phyloP scores from a whole-genome alignment of 2,797 vertebrate species.

The Acanthiza pusilla region DNA sequence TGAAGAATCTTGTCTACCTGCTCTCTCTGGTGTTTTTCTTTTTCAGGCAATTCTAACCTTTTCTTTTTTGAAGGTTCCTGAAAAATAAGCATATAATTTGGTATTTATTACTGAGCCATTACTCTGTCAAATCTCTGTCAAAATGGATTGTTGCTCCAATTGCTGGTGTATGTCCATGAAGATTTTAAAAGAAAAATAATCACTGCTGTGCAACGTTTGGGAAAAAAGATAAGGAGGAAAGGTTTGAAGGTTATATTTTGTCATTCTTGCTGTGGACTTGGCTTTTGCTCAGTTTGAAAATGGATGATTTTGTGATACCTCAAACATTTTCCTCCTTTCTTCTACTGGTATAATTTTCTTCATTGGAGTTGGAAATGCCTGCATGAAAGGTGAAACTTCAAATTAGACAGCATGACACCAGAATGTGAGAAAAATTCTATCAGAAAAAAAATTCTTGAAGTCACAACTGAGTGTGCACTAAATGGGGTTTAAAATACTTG shows the following conservation, averaged over 20 bases:
- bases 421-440: not conserved
- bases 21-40: conserved; percentile 87
- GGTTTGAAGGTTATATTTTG: conserved; percentile 50
- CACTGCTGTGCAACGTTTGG: not conserved
- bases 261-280: not conserved
- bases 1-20: conserved; percentile 78
- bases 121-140: not conserved
- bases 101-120: conserved; percentile 10
- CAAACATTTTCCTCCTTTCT: conserved; percentile 88
- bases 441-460: not conserved
- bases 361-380: conserved; percentile 81
- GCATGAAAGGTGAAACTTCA: conserved; percentile 83
- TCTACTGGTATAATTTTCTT: conserved; percentile 86
- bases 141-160: conserved; percentile 13
- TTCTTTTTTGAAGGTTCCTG: conserved; percentile 87
- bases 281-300: conserved; percentile 51
- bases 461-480: not conserved
- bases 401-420: conserved; percentile 72
- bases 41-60: conserved; percentile 84
- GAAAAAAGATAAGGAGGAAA: conserved; percentile 69
- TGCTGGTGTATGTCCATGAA: not conserved
- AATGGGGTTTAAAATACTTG: not conserved
- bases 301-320: conserved; percentile 79
- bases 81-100: conserved; percentile 55
- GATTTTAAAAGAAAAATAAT: not conserved